A percentile compares a stretch with the other conserved stretches of the same genome.
phyloP scores from a whole-genome alignment of 2,113 vertebrate species.

The Colistium nudipinnis region DNA sequence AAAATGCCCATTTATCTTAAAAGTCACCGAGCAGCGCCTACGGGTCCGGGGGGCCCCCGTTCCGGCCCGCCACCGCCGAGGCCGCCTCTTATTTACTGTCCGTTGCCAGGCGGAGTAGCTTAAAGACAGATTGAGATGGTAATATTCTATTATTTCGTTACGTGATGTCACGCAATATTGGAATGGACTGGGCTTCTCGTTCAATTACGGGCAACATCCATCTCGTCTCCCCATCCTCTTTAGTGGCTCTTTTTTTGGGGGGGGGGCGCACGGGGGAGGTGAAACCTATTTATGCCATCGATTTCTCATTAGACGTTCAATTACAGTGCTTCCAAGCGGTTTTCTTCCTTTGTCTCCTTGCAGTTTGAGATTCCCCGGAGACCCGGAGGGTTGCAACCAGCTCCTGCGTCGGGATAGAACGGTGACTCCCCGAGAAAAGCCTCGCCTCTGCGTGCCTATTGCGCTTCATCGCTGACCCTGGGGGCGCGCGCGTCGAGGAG shows the following conservation, averaged over 20 bases:
- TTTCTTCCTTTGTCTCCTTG: neutral
- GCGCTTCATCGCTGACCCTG: conserved; percentile 10
- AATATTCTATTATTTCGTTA: conserved; percentile 18
- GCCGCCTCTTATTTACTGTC: conserved; percentile 5
- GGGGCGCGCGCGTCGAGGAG: neutral
- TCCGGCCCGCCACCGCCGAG: conserved; percentile 5
- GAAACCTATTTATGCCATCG: conserved; percentile 14
- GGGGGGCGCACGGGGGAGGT: too few species aligned
- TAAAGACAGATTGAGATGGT: conserved; percentile 31
- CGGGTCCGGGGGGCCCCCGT: conserved; percentile 5
- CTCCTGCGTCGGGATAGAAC: conserved; percentile 13
- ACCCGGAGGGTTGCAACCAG: conserved; percentile 28
- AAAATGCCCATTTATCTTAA: conserved; percentile 56
- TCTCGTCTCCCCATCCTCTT: conserved; percentile 9
- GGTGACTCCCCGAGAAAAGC: conserved; percentile 46
- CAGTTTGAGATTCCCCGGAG: conserved; percentile 13
- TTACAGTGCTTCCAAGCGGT: neutral
- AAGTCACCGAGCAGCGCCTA: conserved; percentile 14
- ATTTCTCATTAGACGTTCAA: conserved; percentile 32
- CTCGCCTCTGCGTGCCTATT: conserved; percentile 23
- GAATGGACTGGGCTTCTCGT: conserved; percentile 16
- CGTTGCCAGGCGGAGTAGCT: conserved; percentile 9
- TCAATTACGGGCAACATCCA: conserved; percentile 22
- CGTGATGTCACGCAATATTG: neutral
- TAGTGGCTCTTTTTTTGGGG: conserved; percentile 15